A percentile compares a stretch with the other conserved stretches of the same genome.
These are phyloP conservation scores for Tenualosa thibaudeaui DNA, from an alignment of 2,797 vertebrate species.

Conservation along the genomic window DNA sequence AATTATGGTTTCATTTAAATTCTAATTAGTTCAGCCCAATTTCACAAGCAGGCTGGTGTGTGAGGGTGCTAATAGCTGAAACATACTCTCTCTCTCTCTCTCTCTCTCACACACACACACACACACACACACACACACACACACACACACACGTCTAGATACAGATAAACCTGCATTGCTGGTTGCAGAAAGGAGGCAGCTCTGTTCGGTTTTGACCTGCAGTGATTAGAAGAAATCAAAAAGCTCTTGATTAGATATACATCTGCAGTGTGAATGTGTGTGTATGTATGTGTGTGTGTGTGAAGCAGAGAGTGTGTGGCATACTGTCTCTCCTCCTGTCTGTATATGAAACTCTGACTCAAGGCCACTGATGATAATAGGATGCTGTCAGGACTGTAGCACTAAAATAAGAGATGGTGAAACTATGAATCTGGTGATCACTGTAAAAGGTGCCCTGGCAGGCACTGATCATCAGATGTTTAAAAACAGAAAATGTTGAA, in stretches of 20 bases:
- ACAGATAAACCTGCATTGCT: background rate
- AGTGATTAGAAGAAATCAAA: conserved; percentile 37
- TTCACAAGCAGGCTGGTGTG: conserved; percentile 80
- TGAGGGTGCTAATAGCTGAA: conserved; percentile 78
- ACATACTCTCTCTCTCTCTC: conserved; percentile 54
- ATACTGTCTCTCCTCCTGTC: no score
- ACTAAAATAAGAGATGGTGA: no score
- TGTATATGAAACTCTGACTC: no score
- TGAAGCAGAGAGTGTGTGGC: background rate
- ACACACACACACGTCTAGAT: background rate
- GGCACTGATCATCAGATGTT: no score
- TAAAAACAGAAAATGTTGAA: no score
- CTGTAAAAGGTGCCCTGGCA: no score
- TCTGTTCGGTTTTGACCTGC: conserved; percentile 35
- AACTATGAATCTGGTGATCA: no score
- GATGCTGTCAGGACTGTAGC: no score
- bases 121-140: background rate
- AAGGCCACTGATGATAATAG: no score
- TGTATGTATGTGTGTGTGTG: conserved; percentile 7
- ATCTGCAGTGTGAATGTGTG: background rate
- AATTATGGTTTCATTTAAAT: conserved; percentile 99
- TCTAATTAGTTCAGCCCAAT: conserved; percentile 99
- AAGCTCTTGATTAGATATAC: conserved; percentile 21
- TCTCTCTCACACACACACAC: background rate
- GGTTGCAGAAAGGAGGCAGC: background rate